Evolutionary conservation across 2,113 vertebrate genomes (phyloP).

Genomic region (Semnornis frantzii): DNA sequence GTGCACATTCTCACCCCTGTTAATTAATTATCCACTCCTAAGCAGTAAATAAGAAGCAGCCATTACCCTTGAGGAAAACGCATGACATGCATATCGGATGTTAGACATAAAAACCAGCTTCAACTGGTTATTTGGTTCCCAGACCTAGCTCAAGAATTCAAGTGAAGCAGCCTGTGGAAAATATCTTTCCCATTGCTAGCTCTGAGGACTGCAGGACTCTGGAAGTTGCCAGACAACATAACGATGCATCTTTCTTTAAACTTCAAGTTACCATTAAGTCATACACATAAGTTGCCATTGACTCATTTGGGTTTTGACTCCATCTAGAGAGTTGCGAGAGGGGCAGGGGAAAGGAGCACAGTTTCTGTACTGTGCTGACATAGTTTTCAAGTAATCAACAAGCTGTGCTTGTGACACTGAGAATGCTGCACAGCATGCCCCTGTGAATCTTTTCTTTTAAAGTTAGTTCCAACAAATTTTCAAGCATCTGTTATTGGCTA

Average conservation of each 20-base stretch:
- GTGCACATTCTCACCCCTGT: slow-evolving; percentile 11
- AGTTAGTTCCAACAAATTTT: background rate
- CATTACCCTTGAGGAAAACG: slow-evolving; percentile 24
- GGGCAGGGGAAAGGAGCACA: fast-evolving
- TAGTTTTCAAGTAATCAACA: background rate
- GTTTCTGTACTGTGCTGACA: background rate
- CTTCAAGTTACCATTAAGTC: background rate
- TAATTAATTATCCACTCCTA: slow-evolving; percentile 51
- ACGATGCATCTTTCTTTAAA: background rate
- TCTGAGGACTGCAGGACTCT: background rate
- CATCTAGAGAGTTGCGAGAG: background rate
- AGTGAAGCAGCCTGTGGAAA: background rate
- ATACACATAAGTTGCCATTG: too few species aligned
- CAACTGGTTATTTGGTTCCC: background rate
- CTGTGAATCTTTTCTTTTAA: background rate
- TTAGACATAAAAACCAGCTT: slow-evolving; percentile 35
- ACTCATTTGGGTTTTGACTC: background rate
- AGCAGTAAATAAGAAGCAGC: slow-evolving; percentile 39
- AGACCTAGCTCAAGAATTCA: background rate
- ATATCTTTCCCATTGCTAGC: background rate
- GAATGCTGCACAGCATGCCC: background rate
- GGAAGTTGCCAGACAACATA: background rate
- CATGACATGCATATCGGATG: background rate
- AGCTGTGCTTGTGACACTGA: background rate
- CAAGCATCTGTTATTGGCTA: background rate